These are phyloP conservation scores for Morpho helenor DNA, from an alignment of 2,888 invertebrate genomes.

Conservation along the genomic window DNA sequence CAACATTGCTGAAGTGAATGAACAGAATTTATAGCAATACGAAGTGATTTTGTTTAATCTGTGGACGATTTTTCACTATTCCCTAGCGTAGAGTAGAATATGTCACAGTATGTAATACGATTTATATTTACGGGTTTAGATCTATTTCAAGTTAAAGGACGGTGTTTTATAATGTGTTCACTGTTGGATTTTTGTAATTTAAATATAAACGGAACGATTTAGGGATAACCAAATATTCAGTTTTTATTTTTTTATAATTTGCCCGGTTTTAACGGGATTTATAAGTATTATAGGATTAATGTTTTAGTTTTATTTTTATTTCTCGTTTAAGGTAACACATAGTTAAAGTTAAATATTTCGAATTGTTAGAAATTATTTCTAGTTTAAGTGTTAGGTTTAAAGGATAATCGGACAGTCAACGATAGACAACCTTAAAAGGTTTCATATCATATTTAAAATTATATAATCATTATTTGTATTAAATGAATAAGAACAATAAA, in stretches of 20 bases:
- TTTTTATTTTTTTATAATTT: constrained; percentile 42
- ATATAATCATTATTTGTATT: constrained; percentile 72
- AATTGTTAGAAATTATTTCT: constrained; percentile 51
- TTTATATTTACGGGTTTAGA: constrained; percentile 72
- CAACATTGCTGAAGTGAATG: constrained; percentile 25
- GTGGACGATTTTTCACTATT: constrained; percentile 35
- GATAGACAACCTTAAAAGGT: constrained; percentile 73
- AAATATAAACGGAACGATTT: constrained; percentile 48
- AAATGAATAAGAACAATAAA: constrained; percentile 74
- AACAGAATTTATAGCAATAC: constrained; percentile 34
- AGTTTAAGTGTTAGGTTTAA: constrained; percentile 49
- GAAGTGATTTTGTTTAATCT: constrained; percentile 30
- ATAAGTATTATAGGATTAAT: constrained; percentile 70
- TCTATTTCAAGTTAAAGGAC: constrained; percentile 63
- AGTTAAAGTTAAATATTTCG: constrained; percentile 55
- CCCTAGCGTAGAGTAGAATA: constrained; percentile 33
- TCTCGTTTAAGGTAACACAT: constrained; percentile 44
- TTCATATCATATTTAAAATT: constrained; percentile 75
- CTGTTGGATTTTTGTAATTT: constrained; percentile 55
- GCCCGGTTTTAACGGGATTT: constrained; percentile 71
- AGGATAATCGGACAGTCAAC: constrained; percentile 51
- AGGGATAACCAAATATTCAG: constrained; percentile 62
- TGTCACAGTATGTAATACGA: constrained; percentile 58
- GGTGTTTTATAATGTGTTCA: constrained; percentile 70
- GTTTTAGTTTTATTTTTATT: constrained; percentile 34